These are phyloP conservation scores for Gallinago solitaria DNA, from an alignment of 2,797 vertebrate genomes.

Conservation along the genomic window DNA sequence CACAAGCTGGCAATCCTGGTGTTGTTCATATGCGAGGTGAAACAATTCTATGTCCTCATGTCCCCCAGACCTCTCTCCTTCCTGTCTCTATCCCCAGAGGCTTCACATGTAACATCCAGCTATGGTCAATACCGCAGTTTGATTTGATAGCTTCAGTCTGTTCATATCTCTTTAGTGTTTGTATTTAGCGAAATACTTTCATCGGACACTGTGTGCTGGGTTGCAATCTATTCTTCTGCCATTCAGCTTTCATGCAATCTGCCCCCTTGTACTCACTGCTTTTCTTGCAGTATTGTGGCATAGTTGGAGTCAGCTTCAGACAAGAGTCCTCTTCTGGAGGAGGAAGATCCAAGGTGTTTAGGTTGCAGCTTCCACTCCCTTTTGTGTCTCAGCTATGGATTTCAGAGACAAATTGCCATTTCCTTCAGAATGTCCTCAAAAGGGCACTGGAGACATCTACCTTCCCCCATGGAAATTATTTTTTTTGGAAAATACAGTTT, in stretches of 20 bases:
- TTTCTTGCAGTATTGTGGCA: not conserved
- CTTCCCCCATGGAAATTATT: not conserved
- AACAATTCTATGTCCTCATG: not conserved
- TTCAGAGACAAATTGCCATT: not conserved
- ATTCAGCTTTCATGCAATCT: not conserved
- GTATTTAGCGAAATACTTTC: not conserved
- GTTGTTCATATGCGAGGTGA: not conserved
- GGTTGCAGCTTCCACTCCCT: not conserved
- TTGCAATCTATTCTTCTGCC: not conserved
- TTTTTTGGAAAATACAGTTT: not conserved
- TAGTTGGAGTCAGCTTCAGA: not conserved
- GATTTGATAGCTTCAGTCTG: not conserved
- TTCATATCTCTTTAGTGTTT: not conserved
- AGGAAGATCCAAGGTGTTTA: not conserved
- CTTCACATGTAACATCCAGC: not conserved
- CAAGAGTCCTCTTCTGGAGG: not conserved
- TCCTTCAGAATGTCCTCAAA: not conserved
- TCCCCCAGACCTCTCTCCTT: not conserved
- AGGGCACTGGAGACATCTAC: not conserved
- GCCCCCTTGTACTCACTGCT: not conserved
- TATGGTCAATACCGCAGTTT: not conserved
- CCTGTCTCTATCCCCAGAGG: not conserved
- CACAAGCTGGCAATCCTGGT: not conserved
- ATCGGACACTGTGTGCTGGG: accelerated
- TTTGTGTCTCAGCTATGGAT: not conserved